These are phyloP conservation scores for Busseola fusca DNA, from an alignment of 2,888 invertebrate species.

Conservation along the genomic window DNA sequence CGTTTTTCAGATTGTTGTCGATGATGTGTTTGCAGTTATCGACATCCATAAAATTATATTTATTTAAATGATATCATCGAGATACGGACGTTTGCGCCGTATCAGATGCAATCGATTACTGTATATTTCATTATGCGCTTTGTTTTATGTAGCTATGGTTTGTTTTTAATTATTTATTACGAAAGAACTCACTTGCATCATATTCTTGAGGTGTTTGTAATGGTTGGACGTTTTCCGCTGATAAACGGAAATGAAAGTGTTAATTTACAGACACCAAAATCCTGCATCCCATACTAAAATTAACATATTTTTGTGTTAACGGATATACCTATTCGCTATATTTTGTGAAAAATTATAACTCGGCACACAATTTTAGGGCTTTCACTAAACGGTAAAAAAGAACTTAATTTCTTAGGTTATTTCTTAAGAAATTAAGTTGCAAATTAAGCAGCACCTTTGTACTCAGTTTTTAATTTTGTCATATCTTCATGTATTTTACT, in stretches of 20 bases:
- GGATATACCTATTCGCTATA: background rate
- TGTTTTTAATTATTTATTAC: background rate
- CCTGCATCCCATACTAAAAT: conserved; percentile 8
- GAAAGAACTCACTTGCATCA: background rate
- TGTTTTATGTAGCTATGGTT: background rate
- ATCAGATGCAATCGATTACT: conserved; percentile 31
- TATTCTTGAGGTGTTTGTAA: background rate
- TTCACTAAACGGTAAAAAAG: background rate
- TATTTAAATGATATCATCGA: conserved; percentile 45
- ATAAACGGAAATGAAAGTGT: conserved; percentile 13
- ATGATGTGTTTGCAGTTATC: conserved; percentile 31
- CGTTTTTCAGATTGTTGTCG: conserved; percentile 36
- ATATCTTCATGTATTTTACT: too few species aligned
- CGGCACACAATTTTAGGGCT: background rate
- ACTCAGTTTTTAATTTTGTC: too few species aligned
- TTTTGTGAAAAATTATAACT: conserved; percentile 7
- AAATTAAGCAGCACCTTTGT: too few species aligned
- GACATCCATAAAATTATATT: conserved; percentile 21
- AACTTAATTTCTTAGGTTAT: too few species aligned
- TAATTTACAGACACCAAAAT: conserved; percentile 3
- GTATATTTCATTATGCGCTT: background rate
- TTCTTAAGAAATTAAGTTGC: too few species aligned
- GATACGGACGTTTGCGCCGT: conserved; percentile 23
- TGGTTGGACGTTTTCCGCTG: background rate
- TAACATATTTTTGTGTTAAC: conserved; percentile 2